Evolutionary conservation across 2,888 invertebrate genomes (phyloP).

Genomic region (Mystacides longicornis): DNA sequence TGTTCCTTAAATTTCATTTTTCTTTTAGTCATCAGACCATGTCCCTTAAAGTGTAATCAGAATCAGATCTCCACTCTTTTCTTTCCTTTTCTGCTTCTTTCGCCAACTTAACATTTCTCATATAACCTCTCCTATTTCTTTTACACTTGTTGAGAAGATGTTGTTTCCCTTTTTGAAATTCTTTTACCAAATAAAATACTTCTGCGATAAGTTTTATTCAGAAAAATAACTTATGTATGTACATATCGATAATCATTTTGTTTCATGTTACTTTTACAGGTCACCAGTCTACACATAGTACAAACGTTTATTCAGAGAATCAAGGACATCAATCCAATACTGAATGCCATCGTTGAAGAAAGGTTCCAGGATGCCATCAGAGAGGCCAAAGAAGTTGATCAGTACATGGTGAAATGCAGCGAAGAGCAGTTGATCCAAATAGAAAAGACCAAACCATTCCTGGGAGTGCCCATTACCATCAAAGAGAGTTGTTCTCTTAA

Average conservation of each 20-base stretch:
- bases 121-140: no score
- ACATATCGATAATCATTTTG: no score
- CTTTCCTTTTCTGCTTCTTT: no score
- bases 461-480: constrained; percentile 66
- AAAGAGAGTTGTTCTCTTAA: constrained; percentile 61
- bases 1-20: not conserved
- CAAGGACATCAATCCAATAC: constrained; percentile 54
- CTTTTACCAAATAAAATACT: no score
- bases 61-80: no score
- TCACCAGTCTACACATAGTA: constrained; percentile 37
- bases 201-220: not conserved
- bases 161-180: no score
- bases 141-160: no score
- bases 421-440: constrained; percentile 5
- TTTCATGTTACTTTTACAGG: constrained; percentile 8
- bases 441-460: constrained; percentile 45
- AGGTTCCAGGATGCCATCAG: constrained; percentile 56
- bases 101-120: no score
- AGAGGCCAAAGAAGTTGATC: constrained; percentile 58
- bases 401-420: constrained; percentile 38
- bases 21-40: not conserved
- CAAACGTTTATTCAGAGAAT: constrained; percentile 57
- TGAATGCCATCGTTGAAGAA: constrained; percentile 64
- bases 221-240: not conserved
- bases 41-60: not conserved